Evolutionary conservation across 2,888 invertebrate species (phyloP).

Genomic region (Hemicrepidius hirtus): DNA sequence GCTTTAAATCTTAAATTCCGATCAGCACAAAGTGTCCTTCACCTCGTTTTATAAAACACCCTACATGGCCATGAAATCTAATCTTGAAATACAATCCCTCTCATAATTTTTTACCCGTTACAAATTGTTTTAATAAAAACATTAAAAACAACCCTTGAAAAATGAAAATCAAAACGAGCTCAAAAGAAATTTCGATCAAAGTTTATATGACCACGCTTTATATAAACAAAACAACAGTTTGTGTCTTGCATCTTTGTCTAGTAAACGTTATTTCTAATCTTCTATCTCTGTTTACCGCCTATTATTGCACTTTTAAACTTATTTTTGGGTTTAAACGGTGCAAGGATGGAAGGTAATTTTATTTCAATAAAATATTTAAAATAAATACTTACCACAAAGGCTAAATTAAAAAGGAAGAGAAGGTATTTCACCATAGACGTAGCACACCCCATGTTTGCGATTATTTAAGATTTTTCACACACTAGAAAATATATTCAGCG

Average conservation of each 20-base stretch:
- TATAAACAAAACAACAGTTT: background rate
- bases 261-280: background rate
- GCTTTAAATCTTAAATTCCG: too few relatives aligned
- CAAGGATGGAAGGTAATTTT: too few relatives aligned
- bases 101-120: too few relatives aligned
- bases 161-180: too few relatives aligned
- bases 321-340: background rate
- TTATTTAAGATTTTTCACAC: slow-evolving; percentile 14
- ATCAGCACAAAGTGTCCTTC: too few relatives aligned
- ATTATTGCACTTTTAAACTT: background rate
- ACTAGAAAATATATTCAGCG: background rate
- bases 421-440: slow-evolving; percentile 69
- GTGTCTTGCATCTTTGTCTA: background rate
- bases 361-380: background rate
- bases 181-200: too few relatives aligned
- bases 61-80: too few relatives aligned
- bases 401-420: slow-evolving; percentile 71
- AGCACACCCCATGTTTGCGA: slow-evolving; percentile 68
- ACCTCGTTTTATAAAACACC: too few relatives aligned
- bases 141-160: too few relatives aligned
- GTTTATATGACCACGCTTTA: too few relatives aligned
- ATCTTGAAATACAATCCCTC: too few relatives aligned
- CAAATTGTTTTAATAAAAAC: too few relatives aligned
- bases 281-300: background rate
- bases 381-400: slow-evolving; percentile 83